These are phyloP conservation scores for Macropodus opercularis DNA, from an alignment of 2,797 vertebrate genomes.

Conservation along the genomic window DNA sequence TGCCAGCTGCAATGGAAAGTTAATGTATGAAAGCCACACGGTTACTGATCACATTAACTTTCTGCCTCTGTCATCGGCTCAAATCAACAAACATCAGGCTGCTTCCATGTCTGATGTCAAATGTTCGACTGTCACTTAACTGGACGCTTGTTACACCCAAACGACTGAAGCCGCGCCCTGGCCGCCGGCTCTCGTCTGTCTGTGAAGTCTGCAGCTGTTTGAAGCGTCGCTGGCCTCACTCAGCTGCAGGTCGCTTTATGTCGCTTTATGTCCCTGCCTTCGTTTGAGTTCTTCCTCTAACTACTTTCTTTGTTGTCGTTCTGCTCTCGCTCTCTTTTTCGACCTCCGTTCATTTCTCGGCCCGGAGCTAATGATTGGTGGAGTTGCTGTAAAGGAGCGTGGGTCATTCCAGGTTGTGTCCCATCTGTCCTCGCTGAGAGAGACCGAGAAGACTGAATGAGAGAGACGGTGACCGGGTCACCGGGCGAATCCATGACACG, in stretches of 20 bases:
- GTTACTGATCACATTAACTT: conserved; percentile 35
- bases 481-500: conserved; percentile 46
- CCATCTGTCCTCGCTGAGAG: conserved; percentile 38
- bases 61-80: conserved; percentile 3
- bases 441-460: conserved; percentile 34
- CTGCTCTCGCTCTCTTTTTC: not conserved
- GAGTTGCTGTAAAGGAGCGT: conserved; percentile 36
- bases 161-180: not conserved
- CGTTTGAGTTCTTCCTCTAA: conserved; percentile 36
- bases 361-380: conserved; percentile 32
- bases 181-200: too few species aligned
- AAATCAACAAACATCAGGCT: not conserved
- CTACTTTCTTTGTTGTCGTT: conserved; percentile 33
- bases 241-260: conserved; percentile 19
- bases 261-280: not conserved
- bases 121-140: too few species aligned
- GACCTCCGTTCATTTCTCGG: conserved; percentile 17
- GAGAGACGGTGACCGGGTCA: conserved; percentile 47
- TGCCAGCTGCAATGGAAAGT: conserved; percentile 27
- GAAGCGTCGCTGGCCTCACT: conserved; percentile 32
- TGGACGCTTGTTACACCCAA: conserved; percentile 8
- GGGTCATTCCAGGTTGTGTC: conserved; percentile 25
- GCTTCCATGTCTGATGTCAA: too few species aligned
- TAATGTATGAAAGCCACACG: conserved; percentile 22
- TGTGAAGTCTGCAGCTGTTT: conserved; percentile 18